Evolutionary conservation across 2,113 vertebrate genomes (phyloP).

Genomic region (Taurulus bubalis): DNA sequence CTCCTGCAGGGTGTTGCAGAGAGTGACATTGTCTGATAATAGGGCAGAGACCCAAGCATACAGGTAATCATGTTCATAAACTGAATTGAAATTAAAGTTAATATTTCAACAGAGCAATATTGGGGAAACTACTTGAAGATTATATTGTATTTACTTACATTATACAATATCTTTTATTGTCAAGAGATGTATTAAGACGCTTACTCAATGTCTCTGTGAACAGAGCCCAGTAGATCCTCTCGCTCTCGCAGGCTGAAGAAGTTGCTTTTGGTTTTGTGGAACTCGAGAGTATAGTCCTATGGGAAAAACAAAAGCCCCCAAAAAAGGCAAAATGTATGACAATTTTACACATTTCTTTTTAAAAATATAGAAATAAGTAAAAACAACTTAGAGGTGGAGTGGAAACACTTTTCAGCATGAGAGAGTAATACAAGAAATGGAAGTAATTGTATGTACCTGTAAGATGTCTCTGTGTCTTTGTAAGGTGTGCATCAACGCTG

Average conservation of each 20-base stretch:
- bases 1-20: neutral
- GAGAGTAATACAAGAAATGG: neutral
- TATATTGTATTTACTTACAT: neutral
- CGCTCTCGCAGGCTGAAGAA: constrained; percentile 92
- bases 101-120: neutral
- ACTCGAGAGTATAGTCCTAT: constrained; percentile 96
- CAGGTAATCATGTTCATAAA: neutral
- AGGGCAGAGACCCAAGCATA: neutral
- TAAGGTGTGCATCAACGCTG: constrained; percentile 93
- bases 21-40: neutral
- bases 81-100: neutral
- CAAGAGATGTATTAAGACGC: constrained; percentile 59
- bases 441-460: constrained; percentile 81
- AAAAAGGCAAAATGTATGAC: neutral
- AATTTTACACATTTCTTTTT: neutral
- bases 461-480: constrained; percentile 96
- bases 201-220: constrained; percentile 97
- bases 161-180: neutral
- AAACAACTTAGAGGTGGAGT: neutral
- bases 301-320: neutral
- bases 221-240: constrained; percentile 95
- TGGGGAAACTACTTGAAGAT: neutral
- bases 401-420: neutral
- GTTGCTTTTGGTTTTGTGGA: constrained; percentile 97
- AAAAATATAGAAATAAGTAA: neutral